A percentile compares a stretch with the other conserved stretches of the same genome.
Evolutionary conservation across 2,797 vertebrate species (phyloP).

Genomic region (Tamandua tetradactyla): DNA sequence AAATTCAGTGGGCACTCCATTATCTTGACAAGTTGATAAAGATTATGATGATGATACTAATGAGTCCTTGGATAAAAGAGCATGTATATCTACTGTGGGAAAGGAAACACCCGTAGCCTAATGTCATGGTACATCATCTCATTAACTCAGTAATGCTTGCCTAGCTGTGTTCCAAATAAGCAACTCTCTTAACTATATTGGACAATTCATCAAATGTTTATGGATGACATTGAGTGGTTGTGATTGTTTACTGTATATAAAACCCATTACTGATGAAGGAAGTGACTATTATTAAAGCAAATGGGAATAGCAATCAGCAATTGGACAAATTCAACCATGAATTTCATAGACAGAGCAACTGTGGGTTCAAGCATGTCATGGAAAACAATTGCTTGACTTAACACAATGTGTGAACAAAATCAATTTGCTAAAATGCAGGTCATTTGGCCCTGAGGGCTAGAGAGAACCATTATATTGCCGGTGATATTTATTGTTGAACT

Average conservation of each 20-base stretch:
- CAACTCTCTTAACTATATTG: constrained; percentile 42
- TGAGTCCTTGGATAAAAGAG: constrained; percentile 60
- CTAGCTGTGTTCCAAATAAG: constrained; percentile 49
- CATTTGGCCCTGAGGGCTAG: constrained; percentile 51
- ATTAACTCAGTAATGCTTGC: constrained; percentile 58
- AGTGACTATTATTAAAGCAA: constrained; percentile 68
- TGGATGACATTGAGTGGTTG: constrained; percentile 67
- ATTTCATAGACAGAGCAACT: constrained; percentile 67
- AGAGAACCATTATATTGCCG: constrained; percentile 59
- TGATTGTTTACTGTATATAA: constrained; percentile 58
- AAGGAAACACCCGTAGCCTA: background rate
- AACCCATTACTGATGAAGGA: constrained; percentile 52
- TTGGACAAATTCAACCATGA: constrained; percentile 74
- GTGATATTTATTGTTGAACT: constrained; percentile 74
- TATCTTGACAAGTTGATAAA: constrained; percentile 71
- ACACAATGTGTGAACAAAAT: constrained; percentile 65
- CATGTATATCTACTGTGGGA: background rate
- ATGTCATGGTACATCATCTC: constrained; percentile 39
- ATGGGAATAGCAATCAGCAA: constrained; percentile 60
- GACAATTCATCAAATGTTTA: constrained; percentile 64
- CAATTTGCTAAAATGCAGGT: constrained; percentile 68
- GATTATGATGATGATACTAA: constrained; percentile 65
- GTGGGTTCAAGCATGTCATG: constrained; percentile 58
- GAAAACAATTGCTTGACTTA: constrained; percentile 73
- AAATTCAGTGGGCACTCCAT: constrained; percentile 49